Conservation (phyloP, 35 echinoderm and acorn worm species). For the Apostichopus californicus region DNA sequence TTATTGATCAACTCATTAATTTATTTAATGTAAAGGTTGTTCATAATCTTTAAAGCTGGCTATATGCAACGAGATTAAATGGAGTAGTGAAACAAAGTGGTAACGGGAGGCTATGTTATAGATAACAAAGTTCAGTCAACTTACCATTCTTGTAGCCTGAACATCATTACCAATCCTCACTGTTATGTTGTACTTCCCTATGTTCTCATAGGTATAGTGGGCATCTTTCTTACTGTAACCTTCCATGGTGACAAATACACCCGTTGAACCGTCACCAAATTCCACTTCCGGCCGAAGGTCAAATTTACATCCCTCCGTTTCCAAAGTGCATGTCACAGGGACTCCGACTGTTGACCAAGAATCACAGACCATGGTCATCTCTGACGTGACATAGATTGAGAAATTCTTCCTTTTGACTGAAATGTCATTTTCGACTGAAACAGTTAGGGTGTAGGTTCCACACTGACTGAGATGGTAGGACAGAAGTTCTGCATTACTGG, state of each 20-base stretch:
- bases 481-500: neutral
- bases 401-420: neutral
- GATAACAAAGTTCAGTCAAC: neutral
- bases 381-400: neutral
- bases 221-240: neutral
- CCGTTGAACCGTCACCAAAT: neutral
- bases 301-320: neutral
- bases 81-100: no score
- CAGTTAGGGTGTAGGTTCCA: neutral
- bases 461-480: neutral
- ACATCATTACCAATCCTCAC: neutral
- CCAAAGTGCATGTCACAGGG: neutral
- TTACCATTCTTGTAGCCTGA: neutral
- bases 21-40: no score
- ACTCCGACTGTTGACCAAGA: neutral
- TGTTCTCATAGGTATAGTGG: neutral
- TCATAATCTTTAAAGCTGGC: no score
- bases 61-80: no score
- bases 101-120: no score
- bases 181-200: constrained; percentile 10
- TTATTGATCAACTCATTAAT: no score
- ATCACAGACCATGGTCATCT: neutral
- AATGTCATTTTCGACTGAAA: neutral
- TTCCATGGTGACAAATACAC: neutral
- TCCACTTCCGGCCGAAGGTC: neutral